Percentiles rank a stretch among this genome's conserved stretches.
Conservation (phyloP, 2,888 invertebrate species). For the Thecocarcelia acutangulata region DNA sequence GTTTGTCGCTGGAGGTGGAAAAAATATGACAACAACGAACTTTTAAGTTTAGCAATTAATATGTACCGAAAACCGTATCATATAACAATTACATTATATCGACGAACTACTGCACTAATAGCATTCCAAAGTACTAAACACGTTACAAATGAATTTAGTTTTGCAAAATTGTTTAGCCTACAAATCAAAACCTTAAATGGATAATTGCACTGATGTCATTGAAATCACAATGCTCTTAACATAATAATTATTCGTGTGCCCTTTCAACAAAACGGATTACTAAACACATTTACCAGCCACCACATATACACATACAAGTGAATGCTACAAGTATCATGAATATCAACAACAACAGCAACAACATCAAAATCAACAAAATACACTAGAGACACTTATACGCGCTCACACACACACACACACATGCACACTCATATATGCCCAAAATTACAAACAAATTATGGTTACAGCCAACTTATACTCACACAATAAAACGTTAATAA, state of each 20-base stretch:
- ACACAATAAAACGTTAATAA: constrained; percentile 55
- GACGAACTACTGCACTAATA: no score
- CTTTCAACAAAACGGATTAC: constrained; percentile 55
- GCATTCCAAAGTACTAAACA: no score
- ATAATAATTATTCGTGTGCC: constrained; percentile 50
- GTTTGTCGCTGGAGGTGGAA: no score
- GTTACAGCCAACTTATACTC: background rate
- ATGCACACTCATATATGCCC: background rate
- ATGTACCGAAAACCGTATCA: no score
- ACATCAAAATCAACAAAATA: constrained; percentile 51
- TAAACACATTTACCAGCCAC: constrained; percentile 43
- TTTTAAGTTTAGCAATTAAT: no score
- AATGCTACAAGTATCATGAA: constrained; percentile 26
- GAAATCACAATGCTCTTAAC: constrained; percentile 46
- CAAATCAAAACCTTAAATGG: constrained; percentile 32
- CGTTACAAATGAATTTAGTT: background rate
- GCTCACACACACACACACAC: background rate
- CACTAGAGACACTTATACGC: constrained; percentile 31
- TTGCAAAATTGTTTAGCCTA: background rate
- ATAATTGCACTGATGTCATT: constrained; percentile 47
- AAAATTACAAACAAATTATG: background rate
- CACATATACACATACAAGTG: constrained; percentile 1
- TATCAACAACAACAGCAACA: constrained; percentile 54
- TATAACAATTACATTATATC: no score
- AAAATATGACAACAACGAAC: no score